Conservation (phyloP, 2,113 vertebrate species). For the Merops nubicus region DNA sequence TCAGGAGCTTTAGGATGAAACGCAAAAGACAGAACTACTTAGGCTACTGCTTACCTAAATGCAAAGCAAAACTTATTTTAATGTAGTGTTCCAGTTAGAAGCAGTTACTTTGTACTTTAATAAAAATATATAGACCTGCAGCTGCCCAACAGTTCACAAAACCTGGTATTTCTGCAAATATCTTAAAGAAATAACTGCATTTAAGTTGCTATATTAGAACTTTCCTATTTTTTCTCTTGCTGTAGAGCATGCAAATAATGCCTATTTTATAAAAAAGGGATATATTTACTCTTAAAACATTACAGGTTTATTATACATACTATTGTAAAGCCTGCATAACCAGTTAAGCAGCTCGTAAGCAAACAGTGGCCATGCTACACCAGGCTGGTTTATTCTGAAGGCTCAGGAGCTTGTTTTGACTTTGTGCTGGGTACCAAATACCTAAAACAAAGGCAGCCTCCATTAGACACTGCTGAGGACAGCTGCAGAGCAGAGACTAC, state of each 20-base stretch:
- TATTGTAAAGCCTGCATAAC: slow-evolving; percentile 29
- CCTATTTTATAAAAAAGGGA: not conserved
- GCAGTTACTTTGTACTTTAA: not conserved
- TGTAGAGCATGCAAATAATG: not conserved
- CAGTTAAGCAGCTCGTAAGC: slow-evolving; percentile 19
- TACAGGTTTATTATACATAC: not conserved
- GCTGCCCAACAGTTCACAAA: not conserved
- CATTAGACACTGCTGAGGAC: not conserved
- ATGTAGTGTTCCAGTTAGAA: not conserved
- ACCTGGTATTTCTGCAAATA: not conserved
- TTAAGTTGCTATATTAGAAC: not conserved
- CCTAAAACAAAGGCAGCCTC: not conserved
- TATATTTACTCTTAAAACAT: not conserved
- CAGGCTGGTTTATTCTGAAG: not conserved
- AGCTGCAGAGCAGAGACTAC: slow-evolving; percentile 14
- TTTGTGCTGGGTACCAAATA: not conserved
- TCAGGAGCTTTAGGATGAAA: not conserved
- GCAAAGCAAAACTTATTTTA: not conserved
- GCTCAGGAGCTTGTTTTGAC: slow-evolving; percentile 11
- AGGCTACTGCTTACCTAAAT: not conserved
- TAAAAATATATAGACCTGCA: not conserved
- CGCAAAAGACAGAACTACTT: not conserved
- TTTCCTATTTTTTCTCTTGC: not conserved
- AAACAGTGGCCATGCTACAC: not conserved
- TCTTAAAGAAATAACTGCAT: not conserved